Base-by-base conservation (phyloP, 2,888 invertebrate genomes). In the Clitarchus hookeri region DNA sequence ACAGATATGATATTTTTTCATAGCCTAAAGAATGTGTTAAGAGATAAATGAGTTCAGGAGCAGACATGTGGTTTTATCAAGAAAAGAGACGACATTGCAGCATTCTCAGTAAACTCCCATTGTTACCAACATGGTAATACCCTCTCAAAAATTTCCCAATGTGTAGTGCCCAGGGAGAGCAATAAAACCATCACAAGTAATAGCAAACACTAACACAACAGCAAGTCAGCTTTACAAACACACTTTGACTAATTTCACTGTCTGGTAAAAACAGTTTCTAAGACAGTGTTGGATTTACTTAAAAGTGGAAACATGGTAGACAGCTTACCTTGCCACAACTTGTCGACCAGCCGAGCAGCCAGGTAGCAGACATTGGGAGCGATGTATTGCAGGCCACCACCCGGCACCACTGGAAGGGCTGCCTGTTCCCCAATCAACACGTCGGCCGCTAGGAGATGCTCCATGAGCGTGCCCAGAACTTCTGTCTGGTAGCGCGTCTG, bases 281-380 rank as follows among this genome's bases (percentile, higher is more conserved):
- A 54, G 26, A 79, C 13, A 83, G 19, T 19, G 26, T 23, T 83
- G 36, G 36, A 36, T 36, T 4, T 36, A 36, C 36, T 36, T 1
- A 36, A 36, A 36, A 36, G 36, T 36, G 27, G 44, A 85, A 77
- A n/a, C 25, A 65, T 82, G 25, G 27, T 23, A 48, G 8, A 16
- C 11, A n/a, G 87, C 84, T 88, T 88, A 93, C 95, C 98, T 92
- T 98, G 98, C 99, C 99, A 99, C 88, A 99, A 93, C 92, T 98
- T 99, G 91, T 99, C 99, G 12, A 99, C 99, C 78, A 99, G 95
- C 88, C 99, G 94, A 0, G 97, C 97, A 0, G 98, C 96, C 88
- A 99, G 94, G 91, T 98, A 98, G 91, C 98, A 98, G 3, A 99
- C 98, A 91, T 99, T 99, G 0, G 96, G 96, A 9, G 98, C 96